Conservation (phyloP, 1,140 invertebrate species). For the Caenorhabditis tropicalis region DNA sequence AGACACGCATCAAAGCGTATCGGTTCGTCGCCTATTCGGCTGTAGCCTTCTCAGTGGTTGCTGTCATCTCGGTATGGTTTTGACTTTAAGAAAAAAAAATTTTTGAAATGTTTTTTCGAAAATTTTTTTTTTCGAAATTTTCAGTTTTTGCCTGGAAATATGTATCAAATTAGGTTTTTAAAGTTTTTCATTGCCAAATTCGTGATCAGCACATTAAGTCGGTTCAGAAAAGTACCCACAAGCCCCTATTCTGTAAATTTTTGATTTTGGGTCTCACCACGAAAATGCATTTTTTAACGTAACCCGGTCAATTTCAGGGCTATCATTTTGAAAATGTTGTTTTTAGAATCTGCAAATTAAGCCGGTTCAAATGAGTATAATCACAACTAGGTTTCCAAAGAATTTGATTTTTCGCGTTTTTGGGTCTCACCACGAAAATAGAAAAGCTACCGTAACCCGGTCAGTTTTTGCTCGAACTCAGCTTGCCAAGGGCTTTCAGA, state of each 20-base stretch:
- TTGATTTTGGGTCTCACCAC: background rate
- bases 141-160: too few species aligned
- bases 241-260: background rate
- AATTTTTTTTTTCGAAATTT: too few species aligned
- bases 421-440: background rate
- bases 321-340: background rate
- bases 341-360: background rate
- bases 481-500: background rate
- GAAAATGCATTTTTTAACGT: background rate
- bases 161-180: too few species aligned
- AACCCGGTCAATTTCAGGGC: background rate
- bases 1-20: constrained; percentile 54
- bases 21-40: constrained; percentile 56
- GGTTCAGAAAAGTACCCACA: too few species aligned
- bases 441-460: background rate
- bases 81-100: background rate
- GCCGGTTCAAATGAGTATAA: too few species aligned
- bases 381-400: too few species aligned
- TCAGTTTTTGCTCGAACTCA: background rate
- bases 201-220: background rate
- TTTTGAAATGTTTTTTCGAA: too few species aligned
- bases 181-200: too few species aligned
- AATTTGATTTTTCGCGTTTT: background rate
- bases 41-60: constrained; percentile 31
- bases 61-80: constrained; percentile 8